These are phyloP conservation scores for Acipenser oxyrinchus DNA, from an alignment of 2,797 vertebrate genomes.

Conservation along the genomic window DNA sequence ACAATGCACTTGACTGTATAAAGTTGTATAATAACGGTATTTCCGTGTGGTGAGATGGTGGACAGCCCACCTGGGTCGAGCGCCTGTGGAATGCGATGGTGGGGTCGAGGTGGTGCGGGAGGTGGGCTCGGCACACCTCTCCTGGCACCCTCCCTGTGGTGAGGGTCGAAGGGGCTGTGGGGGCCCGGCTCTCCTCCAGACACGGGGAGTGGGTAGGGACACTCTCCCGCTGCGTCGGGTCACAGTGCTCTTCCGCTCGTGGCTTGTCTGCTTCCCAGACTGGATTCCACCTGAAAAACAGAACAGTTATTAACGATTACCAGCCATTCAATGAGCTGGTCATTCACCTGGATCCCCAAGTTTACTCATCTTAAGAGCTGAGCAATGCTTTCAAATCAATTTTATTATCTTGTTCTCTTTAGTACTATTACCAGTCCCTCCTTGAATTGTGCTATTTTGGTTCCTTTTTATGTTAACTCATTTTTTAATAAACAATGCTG, in stretches of 20 bases:
- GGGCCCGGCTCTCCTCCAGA: constrained; percentile 74
- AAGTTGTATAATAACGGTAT: no score
- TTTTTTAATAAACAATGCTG: no score
- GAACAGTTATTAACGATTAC: neutral
- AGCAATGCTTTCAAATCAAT: no score
- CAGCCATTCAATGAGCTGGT: neutral
- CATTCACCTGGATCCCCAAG: neutral
- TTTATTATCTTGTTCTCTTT: no score
- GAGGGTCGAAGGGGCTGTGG: constrained; percentile 89
- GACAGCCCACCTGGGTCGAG: constrained; percentile 76
- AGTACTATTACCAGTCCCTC: no score
- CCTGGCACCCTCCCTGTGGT: constrained; percentile 74
- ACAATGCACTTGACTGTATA: no score
- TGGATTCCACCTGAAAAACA: constrained; percentile 59
- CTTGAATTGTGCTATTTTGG: no score
- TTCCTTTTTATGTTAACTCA: no score
- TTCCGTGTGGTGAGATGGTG: no score
- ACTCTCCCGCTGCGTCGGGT: constrained; percentile 88
- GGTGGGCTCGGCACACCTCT: constrained; percentile 80
- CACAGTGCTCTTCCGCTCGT: constrained; percentile 85
- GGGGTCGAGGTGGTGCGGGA: constrained; percentile 82
- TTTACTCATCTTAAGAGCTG: no score
- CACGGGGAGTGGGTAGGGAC: constrained; percentile 88
- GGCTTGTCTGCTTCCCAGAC: constrained; percentile 74
- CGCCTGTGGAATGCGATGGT: constrained; percentile 81